Percentiles rank a stretch among this genome's conserved stretches.
Conservation (phyloP, 2,888 invertebrate genomes). For the Standfussiana lucernea region DNA sequence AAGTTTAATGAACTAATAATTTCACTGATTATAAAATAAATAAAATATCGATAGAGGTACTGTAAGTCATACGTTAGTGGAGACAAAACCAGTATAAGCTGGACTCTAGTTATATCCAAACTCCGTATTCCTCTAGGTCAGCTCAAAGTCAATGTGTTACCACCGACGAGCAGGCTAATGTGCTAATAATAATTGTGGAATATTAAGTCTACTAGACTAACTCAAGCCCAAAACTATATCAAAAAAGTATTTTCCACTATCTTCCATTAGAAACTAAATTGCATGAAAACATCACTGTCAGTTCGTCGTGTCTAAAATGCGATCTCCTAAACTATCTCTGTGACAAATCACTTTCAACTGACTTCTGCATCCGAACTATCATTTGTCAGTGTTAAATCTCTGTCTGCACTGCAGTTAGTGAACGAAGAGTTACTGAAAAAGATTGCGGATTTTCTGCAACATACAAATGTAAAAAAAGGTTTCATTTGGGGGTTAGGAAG, state of each 20-base stretch:
- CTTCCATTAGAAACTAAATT: not conserved
- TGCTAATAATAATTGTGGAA: not conserved
- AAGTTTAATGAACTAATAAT: too few species aligned
- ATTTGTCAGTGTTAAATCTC: constrained; percentile 1
- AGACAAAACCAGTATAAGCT: not conserved
- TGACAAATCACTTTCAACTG: constrained; percentile 28
- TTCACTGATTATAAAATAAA: not conserved
- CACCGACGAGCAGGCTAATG: not conserved
- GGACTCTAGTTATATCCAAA: not conserved
- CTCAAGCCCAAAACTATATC: not conserved
- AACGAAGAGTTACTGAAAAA: not conserved
- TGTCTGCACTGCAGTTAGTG: constrained; percentile 10
- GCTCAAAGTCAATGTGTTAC: not conserved
- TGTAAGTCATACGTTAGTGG: not conserved
- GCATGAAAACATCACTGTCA: not conserved
- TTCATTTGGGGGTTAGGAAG: not conserved
- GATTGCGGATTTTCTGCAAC: not conserved
- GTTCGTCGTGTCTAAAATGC: not conserved
- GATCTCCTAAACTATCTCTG: not conserved
- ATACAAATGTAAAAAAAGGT: not conserved
- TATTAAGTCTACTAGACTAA: not conserved
- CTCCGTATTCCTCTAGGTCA: not conserved
- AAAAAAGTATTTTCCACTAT: not conserved
- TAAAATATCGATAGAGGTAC: not conserved
- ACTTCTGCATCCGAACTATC: not conserved